These are phyloP conservation scores for Ictidomys tridecemlineatus DNA, from an alignment of 2,113 vertebrate genomes.

Conservation along the genomic window DNA sequence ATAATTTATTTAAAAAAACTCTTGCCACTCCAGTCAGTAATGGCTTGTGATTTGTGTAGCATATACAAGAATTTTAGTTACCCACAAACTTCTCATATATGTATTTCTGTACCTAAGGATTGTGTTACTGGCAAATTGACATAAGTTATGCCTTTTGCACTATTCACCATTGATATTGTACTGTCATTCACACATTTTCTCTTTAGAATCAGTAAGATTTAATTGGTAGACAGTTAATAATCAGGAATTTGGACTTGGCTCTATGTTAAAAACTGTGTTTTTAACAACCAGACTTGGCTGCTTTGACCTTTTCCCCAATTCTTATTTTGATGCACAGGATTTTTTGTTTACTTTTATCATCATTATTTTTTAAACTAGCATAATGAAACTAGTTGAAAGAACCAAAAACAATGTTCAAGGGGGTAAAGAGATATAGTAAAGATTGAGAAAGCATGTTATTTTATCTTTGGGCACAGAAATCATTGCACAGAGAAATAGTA, in stretches of 20 bases:
- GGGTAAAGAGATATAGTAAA: background rate
- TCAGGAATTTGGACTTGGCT: background rate
- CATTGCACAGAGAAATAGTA: background rate
- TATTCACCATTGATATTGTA: slow-evolving; percentile 32
- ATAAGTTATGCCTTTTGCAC: background rate
- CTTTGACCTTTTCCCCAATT: background rate
- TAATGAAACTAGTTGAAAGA: slow-evolving; percentile 36
- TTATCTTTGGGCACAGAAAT: slow-evolving; percentile 15
- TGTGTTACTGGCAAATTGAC: background rate
- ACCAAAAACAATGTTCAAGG: background rate
- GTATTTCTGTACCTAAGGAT: background rate
- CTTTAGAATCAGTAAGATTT: slow-evolving; percentile 11
- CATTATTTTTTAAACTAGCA: slow-evolving; percentile 21
- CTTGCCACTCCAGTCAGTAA: background rate
- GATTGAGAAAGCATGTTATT: background rate
- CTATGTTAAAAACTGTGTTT: background rate
- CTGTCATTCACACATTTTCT: background rate
- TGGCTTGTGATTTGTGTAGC: background rate
- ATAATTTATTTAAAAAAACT: slow-evolving; percentile 8
- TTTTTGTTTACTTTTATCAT: slow-evolving; percentile 9
- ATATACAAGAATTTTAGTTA: background rate
- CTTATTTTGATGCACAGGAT: background rate
- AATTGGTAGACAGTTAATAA: background rate
- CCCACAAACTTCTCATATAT: background rate
- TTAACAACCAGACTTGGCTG: background rate